phyloP scores from a whole-genome alignment of 2,888 invertebrate genomes.

The Tachystola acroxantha region DNA sequence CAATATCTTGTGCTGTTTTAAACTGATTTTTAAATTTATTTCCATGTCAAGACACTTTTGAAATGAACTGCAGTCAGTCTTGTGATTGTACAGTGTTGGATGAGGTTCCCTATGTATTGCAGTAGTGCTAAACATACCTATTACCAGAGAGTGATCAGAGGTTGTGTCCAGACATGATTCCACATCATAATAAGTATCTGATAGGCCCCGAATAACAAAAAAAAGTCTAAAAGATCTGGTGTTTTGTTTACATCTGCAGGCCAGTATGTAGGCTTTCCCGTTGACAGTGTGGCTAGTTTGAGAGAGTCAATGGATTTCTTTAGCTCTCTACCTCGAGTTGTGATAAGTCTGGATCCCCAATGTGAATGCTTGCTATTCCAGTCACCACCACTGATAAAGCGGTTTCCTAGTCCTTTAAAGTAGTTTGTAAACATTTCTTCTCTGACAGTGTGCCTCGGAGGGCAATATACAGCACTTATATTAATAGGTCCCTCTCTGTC shows the following conservation, averaged over 20 bases:
- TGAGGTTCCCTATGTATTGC: too few species aligned
- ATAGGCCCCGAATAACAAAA: neutral
- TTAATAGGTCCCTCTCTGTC: neutral
- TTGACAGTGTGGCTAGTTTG: conserved; percentile 8
- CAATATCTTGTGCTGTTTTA: conserved; percentile 15
- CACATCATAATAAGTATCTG: too few species aligned
- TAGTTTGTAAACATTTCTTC: conserved; percentile 1
- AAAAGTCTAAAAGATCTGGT: conserved; percentile 15
- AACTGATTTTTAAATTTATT: too few species aligned
- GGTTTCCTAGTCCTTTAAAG: conserved; percentile 8
- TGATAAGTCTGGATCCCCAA: conserved; percentile 8
- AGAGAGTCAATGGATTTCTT: neutral
- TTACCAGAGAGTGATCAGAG: too few species aligned
- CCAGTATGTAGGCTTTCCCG: conserved; percentile 18
- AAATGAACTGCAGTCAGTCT: too few species aligned
- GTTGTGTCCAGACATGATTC: too few species aligned
- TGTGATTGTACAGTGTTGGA: too few species aligned
- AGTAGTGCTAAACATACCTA: too few species aligned
- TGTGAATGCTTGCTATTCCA: conserved; percentile 11
- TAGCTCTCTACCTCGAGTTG: conserved; percentile 10
- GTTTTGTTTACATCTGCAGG: conserved; percentile 13
- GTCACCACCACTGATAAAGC: conserved; percentile 13
- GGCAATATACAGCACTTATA: conserved; percentile 8
- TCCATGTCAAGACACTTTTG: too few species aligned
- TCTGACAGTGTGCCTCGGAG: conserved; percentile 10